phyloP scores from a whole-genome alignment of 2,888 invertebrate genomes.

The Polymixis lichenea region DNA sequence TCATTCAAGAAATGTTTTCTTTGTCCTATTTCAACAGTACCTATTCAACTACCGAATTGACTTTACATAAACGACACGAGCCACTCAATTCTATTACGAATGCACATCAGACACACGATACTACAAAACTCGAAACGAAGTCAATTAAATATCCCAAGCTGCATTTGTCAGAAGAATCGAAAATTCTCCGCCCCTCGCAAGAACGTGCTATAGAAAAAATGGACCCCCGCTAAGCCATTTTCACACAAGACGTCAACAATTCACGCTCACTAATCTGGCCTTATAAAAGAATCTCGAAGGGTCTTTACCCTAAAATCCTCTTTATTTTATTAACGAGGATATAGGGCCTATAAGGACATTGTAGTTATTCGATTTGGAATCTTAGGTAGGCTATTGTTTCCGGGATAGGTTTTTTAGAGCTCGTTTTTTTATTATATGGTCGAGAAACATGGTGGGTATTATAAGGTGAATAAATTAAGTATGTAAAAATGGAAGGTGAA shows the following conservation, averaged over 20 bases:
- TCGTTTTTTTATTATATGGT: conserved; percentile 13
- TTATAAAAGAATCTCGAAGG: conserved; percentile 72
- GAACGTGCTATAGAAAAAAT: conserved; percentile 50
- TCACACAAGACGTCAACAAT: conserved; percentile 72
- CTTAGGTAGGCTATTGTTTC: conserved; percentile 56
- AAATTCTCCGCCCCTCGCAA: conserved; percentile 63
- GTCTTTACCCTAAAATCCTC: conserved; percentile 75
- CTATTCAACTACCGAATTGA: background rate
- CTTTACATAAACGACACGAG: conserved; percentile 9
- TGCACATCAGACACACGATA: conserved; percentile 42
- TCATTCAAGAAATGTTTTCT: background rate
- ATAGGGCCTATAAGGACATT: conserved; percentile 55
- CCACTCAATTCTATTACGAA: conserved; percentile 43
- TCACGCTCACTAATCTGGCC: conserved; percentile 73
- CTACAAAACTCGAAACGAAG: conserved; percentile 71
- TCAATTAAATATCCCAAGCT: conserved; percentile 77
- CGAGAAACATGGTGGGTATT: background rate
- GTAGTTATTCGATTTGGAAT: conserved; percentile 71
- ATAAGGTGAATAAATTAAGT: background rate
- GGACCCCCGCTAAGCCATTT: conserved; percentile 63
- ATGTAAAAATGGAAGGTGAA: background rate
- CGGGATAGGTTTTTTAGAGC: conserved; percentile 8
- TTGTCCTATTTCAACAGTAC: background rate
- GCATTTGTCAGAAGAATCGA: conserved; percentile 80
- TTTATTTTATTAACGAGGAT: conserved; percentile 80